Conservation (phyloP, 1,140 invertebrate species). For the Bradynema listronoti region DNA sequence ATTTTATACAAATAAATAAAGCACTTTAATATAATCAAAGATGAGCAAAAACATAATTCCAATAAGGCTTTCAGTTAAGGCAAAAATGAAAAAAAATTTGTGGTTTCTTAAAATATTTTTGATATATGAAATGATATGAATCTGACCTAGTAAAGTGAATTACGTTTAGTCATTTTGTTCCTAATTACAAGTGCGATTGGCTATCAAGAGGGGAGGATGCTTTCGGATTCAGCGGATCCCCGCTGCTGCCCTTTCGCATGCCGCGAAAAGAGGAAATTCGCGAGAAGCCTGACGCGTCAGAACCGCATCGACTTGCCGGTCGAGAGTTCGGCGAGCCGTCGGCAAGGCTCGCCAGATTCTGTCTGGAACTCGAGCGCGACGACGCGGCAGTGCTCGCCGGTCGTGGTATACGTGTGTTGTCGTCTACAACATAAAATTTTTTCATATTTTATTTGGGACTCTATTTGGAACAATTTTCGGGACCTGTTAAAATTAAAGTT, state of each 20-base stretch:
- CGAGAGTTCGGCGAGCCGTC: constrained; percentile 4
- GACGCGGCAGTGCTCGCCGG: constrained; percentile 2
- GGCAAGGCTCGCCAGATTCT: constrained; percentile 17
- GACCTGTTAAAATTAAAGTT: not conserved
- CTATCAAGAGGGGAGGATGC: too few species aligned
- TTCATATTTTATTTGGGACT: not conserved
- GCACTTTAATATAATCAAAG: too few species aligned
- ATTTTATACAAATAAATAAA: too few species aligned
- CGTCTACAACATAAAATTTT: not conserved
- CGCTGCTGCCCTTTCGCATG: not conserved
- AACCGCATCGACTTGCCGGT: not conserved
- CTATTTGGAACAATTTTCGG: not conserved
- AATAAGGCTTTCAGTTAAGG: too few species aligned
- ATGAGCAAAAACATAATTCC: too few species aligned
- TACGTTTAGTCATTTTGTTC: too few species aligned
- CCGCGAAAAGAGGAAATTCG: constrained; percentile 9
- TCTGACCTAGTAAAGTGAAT: too few species aligned
- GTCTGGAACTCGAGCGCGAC: constrained; percentile 2
- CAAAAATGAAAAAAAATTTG: too few species aligned
- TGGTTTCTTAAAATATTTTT: too few species aligned
- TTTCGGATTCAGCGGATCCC: too few species aligned
- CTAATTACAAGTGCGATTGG: too few species aligned
- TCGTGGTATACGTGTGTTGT: constrained; percentile 23
- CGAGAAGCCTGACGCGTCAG: not conserved
- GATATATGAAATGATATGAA: too few species aligned